These are phyloP conservation scores for Papio anubis DNA, from an alignment of 2,113 vertebrate genomes.

Conservation along the genomic window DNA sequence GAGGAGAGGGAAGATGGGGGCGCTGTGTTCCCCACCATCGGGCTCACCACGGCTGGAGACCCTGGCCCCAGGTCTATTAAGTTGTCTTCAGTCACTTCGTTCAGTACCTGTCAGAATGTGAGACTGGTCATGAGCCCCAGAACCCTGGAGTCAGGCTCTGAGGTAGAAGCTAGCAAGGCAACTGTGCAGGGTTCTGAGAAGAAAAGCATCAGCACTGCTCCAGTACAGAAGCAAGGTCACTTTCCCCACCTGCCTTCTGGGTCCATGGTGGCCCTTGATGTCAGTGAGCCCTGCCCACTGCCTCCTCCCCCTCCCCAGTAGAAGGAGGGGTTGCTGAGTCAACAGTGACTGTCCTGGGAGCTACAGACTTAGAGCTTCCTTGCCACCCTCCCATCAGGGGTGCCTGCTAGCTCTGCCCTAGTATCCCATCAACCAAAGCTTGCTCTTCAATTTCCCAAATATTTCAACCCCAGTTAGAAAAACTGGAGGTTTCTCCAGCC, in stretches of 20 bases:
- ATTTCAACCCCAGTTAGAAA: neutral
- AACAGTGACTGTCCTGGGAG: neutral
- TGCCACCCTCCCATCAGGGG: neutral
- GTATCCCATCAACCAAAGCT: neutral
- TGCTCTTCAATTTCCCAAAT: neutral
- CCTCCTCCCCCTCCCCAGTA: neutral
- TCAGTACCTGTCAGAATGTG: constrained; percentile 89
- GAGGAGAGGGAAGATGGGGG: constrained; percentile 91
- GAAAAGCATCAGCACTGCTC: neutral
- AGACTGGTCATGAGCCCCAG: neutral
- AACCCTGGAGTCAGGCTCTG: accelerated
- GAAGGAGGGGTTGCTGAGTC: neutral
- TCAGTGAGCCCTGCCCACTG: neutral
- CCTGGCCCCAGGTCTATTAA: constrained; percentile 98
- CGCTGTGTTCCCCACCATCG: constrained; percentile 87
- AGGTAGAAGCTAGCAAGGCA: neutral
- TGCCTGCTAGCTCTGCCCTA: neutral
- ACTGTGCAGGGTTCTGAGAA: accelerated
- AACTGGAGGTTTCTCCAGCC: neutral
- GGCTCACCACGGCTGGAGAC: constrained; percentile 97
- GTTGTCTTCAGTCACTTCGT: constrained; percentile 96
- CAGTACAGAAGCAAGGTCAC: neutral
- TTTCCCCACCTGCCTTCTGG: neutral
- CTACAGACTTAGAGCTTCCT: neutral
- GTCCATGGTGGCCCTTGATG: neutral